Evolutionary conservation across 92 coral and sea anemone genomes (phyloP).

Genomic region (Porites divaricata): DNA sequence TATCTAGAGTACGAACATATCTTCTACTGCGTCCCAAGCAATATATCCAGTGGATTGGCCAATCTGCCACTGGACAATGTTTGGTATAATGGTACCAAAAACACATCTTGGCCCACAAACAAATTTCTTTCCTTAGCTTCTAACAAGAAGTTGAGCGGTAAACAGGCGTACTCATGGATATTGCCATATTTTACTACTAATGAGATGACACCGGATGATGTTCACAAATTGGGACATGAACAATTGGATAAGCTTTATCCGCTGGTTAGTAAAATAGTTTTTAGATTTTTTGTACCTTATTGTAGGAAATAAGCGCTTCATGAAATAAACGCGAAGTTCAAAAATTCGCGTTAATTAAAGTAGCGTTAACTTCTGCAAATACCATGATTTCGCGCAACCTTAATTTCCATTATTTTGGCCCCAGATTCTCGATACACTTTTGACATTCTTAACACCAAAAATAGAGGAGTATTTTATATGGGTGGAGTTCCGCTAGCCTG

Average conservation of each 20-base stretch:
- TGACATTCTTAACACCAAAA: too few relatives aligned
- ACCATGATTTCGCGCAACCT: too few relatives aligned
- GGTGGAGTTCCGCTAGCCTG: too few relatives aligned
- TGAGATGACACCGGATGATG: constrained; percentile 77
- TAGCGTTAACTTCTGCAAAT: too few relatives aligned
- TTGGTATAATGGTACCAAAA: constrained; percentile 70
- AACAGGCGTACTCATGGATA: constrained; percentile 72
- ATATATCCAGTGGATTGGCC: constrained; percentile 86
- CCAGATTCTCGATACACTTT: too few relatives aligned
- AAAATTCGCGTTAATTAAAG: too few relatives aligned
- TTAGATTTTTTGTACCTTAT: background rate
- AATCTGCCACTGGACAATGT: constrained; percentile 81
- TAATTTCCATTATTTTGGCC: too few relatives aligned
- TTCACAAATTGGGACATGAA: constrained; percentile 73
- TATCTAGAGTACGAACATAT: constrained; percentile 79
- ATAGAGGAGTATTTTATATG: too few relatives aligned
- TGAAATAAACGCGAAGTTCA: too few relatives aligned
- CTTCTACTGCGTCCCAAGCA: constrained; percentile 85
- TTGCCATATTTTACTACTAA: constrained; percentile 95
- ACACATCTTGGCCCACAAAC: constrained; percentile 66
- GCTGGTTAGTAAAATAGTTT: background rate
- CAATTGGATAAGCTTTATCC: constrained; percentile 82
- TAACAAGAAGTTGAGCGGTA: constrained; percentile 66
- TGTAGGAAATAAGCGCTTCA: background rate
- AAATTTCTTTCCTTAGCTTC: constrained; percentile 70